Evolutionary conservation across 2,888 invertebrate genomes (phyloP).

Genomic region (Caenorhabditis sp.): DNA sequence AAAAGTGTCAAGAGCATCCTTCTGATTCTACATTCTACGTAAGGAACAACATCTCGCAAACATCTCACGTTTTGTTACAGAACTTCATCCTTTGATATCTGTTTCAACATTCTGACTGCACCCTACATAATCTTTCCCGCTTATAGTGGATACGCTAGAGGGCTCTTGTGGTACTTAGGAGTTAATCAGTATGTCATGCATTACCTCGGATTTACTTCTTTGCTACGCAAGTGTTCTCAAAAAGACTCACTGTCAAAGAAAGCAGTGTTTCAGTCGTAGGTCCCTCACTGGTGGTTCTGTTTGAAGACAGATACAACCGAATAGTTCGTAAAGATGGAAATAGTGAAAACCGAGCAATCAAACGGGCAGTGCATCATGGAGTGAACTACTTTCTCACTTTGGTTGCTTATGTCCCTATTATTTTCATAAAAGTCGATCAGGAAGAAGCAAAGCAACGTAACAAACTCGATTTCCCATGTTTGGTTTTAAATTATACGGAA

Average conservation of each 20-base stretch:
- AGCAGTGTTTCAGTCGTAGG: slow-evolving; percentile 20
- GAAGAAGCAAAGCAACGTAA: neutral
- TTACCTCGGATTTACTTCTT: neutral
- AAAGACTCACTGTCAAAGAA: no score
- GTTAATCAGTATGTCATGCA: neutral
- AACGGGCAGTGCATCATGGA: neutral
- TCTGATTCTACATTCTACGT: slow-evolving; percentile 13
- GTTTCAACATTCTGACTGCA: neutral
- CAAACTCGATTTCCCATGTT: slow-evolving; percentile 5
- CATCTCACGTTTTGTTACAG: neutral
- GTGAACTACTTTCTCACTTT: slow-evolving; percentile 3
- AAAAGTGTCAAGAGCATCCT: slow-evolving; percentile 13
- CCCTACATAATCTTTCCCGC: slow-evolving; percentile 1
- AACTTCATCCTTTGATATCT: neutral
- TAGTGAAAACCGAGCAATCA: neutral
- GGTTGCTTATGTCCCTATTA: neutral
- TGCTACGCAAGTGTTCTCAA: slow-evolving; percentile 1
- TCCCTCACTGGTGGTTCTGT: neutral
- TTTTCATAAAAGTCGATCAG: neutral
- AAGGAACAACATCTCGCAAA: neutral
- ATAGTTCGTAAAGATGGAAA: slow-evolving; percentile 9
- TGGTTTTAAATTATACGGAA: neutral
- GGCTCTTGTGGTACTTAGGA: neutral
- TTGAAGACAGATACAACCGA: slow-evolving; percentile 22
- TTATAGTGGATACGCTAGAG: neutral